A percentile compares a stretch with the other conserved stretches of the same genome.
Evolutionary conservation across 2,888 invertebrate species (phyloP).

Genomic region (Chymomyza procnemis): DNA sequence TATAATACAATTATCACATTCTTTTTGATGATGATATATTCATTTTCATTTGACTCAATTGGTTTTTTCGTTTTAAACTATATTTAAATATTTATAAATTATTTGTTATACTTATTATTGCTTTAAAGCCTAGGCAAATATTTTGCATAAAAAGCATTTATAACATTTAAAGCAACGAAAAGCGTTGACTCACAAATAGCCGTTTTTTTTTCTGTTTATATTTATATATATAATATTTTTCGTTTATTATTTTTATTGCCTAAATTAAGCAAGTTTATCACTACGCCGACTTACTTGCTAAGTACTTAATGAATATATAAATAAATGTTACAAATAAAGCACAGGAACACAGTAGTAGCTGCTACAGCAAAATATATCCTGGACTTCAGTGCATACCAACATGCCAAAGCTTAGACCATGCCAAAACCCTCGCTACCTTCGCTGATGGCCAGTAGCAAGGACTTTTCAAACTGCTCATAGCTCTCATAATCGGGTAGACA

Average conservation of each 20-base stretch:
- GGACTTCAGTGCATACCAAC: neutral
- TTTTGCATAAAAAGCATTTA: constrained; percentile 22
- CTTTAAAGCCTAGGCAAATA: constrained; percentile 8
- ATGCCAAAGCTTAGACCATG: constrained; percentile 73
- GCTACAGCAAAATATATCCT: constrained; percentile 33
- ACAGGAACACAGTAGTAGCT: constrained; percentile 63
- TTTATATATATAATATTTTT: neutral
- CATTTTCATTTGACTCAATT: constrained; percentile 13
- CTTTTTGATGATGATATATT: constrained; percentile 70
- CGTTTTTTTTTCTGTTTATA: neutral
- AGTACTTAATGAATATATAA: constrained; percentile 23
- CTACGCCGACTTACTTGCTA: constrained; percentile 38
- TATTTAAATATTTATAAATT: constrained; percentile 26
- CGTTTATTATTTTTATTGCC: neutral
- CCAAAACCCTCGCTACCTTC: constrained; percentile 97
- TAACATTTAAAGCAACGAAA: constrained; percentile 16
- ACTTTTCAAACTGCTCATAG: constrained; percentile 95
- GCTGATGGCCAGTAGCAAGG: constrained; percentile 93
- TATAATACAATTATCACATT: constrained; percentile 73
- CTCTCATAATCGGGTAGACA: constrained; percentile 96
- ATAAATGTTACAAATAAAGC: constrained; percentile 43
- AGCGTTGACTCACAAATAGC: constrained; percentile 7
- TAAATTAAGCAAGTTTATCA: constrained; percentile 20
- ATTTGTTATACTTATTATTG: constrained; percentile 38
- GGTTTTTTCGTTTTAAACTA: no score